Conservation (phyloP, 2,888 invertebrate genomes). For the Linnaemya vulpina region DNA sequence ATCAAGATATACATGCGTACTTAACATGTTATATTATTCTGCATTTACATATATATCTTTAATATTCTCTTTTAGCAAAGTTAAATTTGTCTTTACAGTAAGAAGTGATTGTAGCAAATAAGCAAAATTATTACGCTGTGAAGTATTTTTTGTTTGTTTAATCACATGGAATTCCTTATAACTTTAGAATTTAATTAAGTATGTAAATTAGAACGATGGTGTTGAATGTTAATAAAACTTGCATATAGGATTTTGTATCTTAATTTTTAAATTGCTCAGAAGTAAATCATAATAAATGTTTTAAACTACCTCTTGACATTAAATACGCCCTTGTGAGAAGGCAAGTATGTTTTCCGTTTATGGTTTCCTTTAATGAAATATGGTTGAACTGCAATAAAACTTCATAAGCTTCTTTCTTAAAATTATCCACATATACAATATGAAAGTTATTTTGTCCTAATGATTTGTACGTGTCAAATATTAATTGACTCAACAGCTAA, state of each 20-base stretch:
- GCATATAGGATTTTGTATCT: no score
- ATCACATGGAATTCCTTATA: not conserved
- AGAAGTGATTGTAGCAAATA: not conserved
- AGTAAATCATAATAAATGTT: not conserved
- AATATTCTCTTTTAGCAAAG: conserved; percentile 14
- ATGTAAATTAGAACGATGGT: conserved; percentile 4
- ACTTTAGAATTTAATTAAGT: not conserved
- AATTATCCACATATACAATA: conserved; percentile 11
- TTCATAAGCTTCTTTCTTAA: not conserved
- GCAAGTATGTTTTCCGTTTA: not conserved
- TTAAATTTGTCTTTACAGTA: conserved; percentile 15
- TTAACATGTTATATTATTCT: conserved; percentile 16
- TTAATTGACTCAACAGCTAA: conserved; percentile 59
- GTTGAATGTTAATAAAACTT: not conserved
- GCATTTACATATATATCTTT: not conserved
- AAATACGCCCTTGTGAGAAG: no score
- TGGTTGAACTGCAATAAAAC: not conserved
- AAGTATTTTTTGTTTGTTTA: not conserved
- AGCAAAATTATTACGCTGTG: not conserved
- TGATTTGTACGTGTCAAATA: conserved; percentile 70
- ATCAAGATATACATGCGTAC: conserved; percentile 23
- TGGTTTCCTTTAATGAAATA: no score
- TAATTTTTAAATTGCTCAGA: no score
- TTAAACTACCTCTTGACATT: not conserved
- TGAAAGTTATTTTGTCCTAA: conserved; percentile 68